These are phyloP conservation scores for Chascanopsetta lugubris DNA, from an alignment of 2,113 vertebrate genomes.

Conservation along the genomic window DNA sequence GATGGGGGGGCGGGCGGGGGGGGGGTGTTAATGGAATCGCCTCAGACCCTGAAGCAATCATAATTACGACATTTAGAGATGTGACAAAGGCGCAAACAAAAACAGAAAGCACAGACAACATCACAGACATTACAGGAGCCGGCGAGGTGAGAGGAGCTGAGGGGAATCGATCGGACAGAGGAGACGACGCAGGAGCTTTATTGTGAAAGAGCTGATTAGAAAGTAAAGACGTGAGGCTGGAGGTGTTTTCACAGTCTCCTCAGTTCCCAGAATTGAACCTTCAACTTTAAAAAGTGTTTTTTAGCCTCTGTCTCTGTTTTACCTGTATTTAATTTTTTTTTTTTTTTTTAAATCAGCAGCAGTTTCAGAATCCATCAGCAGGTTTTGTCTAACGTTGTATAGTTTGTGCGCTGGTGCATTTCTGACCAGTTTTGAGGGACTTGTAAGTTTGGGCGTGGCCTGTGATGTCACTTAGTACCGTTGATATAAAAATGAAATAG, in stretches of 20 bases:
- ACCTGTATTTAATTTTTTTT: too few species aligned
- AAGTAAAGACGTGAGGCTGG: neutral
- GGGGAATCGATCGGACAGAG: slow-evolving; percentile 7
- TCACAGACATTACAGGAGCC: neutral
- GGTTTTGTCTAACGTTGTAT: too few species aligned
- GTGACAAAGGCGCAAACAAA: neutral
- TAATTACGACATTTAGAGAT: slow-evolving; percentile 2
- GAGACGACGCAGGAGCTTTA: slow-evolving; percentile 10
- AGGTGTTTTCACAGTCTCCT: neutral
- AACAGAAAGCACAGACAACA: neutral
- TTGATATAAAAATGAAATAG: too few species aligned
- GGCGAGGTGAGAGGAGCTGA: neutral
- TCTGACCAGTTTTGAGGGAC: too few species aligned
- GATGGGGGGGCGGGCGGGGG: too few species aligned
- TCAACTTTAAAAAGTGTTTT: neutral
- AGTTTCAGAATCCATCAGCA: too few species aligned
- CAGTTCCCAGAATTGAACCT: neutral
- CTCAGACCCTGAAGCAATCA: slow-evolving; percentile 9
- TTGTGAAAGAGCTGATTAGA: neutral
- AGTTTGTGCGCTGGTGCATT: too few species aligned
- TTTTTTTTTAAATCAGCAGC: too few species aligned
- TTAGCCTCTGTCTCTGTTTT: too few species aligned
- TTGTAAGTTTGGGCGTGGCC: too few species aligned
- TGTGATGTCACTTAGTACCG: too few species aligned
- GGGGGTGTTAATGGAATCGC: slow-evolving; percentile 11